Evolutionary conservation across 2,113 vertebrate genomes (phyloP).

Genomic region (Uria lomvia): DNA sequence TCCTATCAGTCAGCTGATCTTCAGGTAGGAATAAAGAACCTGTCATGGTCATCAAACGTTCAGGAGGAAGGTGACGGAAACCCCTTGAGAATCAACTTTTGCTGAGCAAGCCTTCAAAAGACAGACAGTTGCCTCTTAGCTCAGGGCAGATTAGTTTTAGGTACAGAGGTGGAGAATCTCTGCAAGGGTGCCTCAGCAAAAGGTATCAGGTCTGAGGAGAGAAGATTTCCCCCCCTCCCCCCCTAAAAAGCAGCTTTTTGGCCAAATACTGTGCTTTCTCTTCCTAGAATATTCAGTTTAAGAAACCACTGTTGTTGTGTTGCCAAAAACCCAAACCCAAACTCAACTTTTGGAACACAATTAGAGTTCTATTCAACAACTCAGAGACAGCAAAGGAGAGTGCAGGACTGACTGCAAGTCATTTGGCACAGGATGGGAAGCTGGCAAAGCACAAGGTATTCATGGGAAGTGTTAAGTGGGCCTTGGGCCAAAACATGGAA

Average conservation of each 20-base stretch:
- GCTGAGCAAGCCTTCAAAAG: background rate
- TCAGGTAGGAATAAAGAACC: background rate
- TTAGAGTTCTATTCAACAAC: background rate
- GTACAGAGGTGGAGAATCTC: background rate
- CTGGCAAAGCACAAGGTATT: background rate
- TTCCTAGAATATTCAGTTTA: background rate
- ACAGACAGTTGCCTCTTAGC: background rate
- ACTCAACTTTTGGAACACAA: background rate
- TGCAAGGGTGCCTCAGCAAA: background rate
- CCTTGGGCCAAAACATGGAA: background rate
- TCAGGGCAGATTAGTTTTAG: background rate
- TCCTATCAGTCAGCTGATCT: background rate
- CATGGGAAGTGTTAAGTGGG: background rate
- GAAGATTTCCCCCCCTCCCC: too few relatives aligned
- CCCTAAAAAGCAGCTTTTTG: background rate
- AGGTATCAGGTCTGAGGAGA: background rate
- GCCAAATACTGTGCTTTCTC: background rate
- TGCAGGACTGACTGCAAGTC: background rate
- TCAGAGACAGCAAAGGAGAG: background rate
- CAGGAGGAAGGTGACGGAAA: background rate
- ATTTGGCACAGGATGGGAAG: background rate
- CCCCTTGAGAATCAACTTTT: background rate
- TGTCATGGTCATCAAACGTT: background rate
- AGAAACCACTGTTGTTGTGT: background rate
- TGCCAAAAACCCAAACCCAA: background rate